Conservation (phyloP, 2,888 invertebrate genomes). For the Eupithecia pulchellata region DNA sequence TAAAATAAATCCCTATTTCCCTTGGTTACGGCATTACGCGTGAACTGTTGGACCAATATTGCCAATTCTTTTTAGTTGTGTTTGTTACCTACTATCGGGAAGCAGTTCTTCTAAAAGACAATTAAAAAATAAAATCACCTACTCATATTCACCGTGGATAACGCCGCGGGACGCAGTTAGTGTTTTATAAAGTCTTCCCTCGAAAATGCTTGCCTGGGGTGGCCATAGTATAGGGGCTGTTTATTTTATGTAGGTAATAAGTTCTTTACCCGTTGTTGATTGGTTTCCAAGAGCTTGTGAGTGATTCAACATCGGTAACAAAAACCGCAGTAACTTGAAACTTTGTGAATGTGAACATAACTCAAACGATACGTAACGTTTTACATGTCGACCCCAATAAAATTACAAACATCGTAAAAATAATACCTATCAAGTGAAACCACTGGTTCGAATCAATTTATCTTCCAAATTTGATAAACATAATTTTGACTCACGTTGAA, state of each 20-base stretch:
- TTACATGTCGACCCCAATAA: conserved; percentile 32
- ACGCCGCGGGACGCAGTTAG: too few relatives aligned
- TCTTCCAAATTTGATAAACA: conserved; percentile 27
- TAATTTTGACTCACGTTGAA: conserved; percentile 34
- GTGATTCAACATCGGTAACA: conserved; percentile 33
- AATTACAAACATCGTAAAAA: conserved; percentile 26
- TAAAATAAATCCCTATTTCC: too few relatives aligned
- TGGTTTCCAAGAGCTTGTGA: conserved; percentile 1
- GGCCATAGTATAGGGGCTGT: background rate
- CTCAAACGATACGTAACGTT: conserved; percentile 24
- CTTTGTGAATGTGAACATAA: conserved; percentile 51
- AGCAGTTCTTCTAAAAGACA: too few relatives aligned
- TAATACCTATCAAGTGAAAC: conserved; percentile 32
- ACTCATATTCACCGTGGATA: too few relatives aligned
- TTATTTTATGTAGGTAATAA: background rate
- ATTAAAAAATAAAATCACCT: too few relatives aligned
- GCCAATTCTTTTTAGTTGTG: too few relatives aligned
- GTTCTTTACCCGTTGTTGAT: background rate
- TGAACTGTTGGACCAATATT: too few relatives aligned
- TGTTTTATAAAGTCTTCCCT: too few relatives aligned
- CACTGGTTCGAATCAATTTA: conserved; percentile 32
- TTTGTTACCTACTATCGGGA: too few relatives aligned
- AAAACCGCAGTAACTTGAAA: conserved; percentile 56
- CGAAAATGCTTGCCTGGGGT: background rate
- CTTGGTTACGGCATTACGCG: too few relatives aligned